Evolutionary conservation across 2,113 vertebrate genomes (phyloP).

Genomic region (Archocentrus centrarchus): DNA sequence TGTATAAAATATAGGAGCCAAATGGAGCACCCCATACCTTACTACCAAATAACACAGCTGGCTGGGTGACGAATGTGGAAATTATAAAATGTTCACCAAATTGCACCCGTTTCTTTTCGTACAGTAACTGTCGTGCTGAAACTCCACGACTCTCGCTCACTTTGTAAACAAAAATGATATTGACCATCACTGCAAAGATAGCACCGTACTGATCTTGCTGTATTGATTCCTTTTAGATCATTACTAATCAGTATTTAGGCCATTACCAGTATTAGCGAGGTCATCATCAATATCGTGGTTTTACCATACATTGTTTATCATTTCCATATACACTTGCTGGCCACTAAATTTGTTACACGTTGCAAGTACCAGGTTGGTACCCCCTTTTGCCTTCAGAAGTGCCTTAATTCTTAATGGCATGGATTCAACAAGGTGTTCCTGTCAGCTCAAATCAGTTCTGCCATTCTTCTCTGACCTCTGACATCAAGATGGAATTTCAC

Average conservation of each 20-base stretch:
- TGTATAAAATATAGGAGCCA: too few relatives aligned
- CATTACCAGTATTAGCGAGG: background rate
- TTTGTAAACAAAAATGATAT: background rate
- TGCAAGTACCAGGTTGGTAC: background rate
- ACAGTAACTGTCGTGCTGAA: background rate
- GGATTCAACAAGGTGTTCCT: background rate
- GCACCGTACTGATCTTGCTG: background rate
- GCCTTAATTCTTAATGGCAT: background rate
- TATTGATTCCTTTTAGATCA: conserved; percentile 4
- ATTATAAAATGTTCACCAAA: background rate
- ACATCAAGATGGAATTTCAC: background rate
- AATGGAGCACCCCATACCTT: too few relatives aligned
- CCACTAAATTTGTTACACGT: background rate
- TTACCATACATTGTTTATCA: background rate
- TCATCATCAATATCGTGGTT: background rate
- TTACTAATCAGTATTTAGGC: conserved; percentile 3
- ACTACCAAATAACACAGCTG: too few relatives aligned
- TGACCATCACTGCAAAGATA: background rate
- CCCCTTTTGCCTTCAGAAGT: background rate
- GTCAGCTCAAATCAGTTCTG: background rate
- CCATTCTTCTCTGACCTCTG: background rate
- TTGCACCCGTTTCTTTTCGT: background rate
- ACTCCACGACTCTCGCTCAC: accelerated
- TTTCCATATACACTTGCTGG: background rate
- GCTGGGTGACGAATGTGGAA: background rate